Evolutionary conservation across 2,113 vertebrate genomes (phyloP).

Genomic region (Periophthalmus modestus): DNA sequence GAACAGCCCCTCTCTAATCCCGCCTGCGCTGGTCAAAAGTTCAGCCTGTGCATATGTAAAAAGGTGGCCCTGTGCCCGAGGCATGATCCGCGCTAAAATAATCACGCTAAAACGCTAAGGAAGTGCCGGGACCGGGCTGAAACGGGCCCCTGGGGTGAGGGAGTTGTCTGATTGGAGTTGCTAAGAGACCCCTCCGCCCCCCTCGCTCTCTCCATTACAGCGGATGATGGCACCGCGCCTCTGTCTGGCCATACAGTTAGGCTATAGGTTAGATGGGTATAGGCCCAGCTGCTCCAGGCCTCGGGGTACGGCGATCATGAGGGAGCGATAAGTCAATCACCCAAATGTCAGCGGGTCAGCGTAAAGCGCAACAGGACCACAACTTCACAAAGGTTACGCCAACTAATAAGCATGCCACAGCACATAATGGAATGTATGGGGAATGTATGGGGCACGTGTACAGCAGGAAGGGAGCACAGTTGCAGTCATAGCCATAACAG

Average conservation of each 20-base stretch:
- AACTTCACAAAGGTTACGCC: slow-evolving; percentile 72
- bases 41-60: slow-evolving; percentile 99
- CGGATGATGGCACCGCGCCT: slow-evolving; percentile 50
- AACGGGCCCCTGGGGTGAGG: slow-evolving; percentile 51
- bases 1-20: slow-evolving; percentile 53
- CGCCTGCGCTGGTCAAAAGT: slow-evolving; percentile 95
- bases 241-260: slow-evolving; percentile 63
- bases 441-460: not conserved
- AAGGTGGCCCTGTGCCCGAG: slow-evolving; percentile 98
- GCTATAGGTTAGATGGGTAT: slow-evolving; percentile 65
- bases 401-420: slow-evolving; percentile 58
- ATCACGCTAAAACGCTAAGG: slow-evolving; percentile 96
- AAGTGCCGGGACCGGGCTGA: slow-evolving; percentile 80
- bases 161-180: slow-evolving; percentile 64
- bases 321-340: slow-evolving; percentile 73
- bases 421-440: slow-evolving; percentile 36
- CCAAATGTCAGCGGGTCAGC: slow-evolving; percentile 73
- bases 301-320: slow-evolving; percentile 63
- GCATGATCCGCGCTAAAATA: slow-evolving; percentile 97
- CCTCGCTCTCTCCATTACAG: slow-evolving; percentile 54
- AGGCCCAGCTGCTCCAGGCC: slow-evolving; percentile 67
- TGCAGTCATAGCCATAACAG: too few species aligned
- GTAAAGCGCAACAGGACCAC: slow-evolving; percentile 55
- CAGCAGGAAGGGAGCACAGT: too few species aligned
- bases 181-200: slow-evolving; percentile 55